These are phyloP conservation scores for Benthosema pterotum DNA, from an alignment of 2,797 vertebrate genomes.

Conservation along the genomic window DNA sequence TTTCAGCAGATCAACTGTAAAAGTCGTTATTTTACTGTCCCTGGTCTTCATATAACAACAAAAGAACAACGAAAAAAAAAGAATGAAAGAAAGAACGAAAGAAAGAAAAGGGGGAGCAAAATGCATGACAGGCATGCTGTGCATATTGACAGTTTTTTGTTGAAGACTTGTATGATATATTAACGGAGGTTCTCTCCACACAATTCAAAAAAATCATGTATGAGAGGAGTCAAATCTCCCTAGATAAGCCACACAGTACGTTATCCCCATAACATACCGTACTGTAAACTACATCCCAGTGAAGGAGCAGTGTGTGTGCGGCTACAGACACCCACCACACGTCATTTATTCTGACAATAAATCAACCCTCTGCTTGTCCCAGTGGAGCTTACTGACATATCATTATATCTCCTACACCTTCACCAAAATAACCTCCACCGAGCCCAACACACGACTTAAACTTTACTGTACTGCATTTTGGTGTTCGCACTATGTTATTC, in stretches of 20 bases:
- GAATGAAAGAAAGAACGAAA: too few relatives aligned
- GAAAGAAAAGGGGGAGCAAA: too few relatives aligned
- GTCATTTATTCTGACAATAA: slow-evolving; percentile 78
- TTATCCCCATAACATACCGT: slow-evolving; percentile 75
- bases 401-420: slow-evolving; percentile 75
- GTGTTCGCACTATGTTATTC: too few relatives aligned
- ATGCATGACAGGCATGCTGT: too few relatives aligned
- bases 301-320: slow-evolving; percentile 64
- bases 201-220: slow-evolving; percentile 57
- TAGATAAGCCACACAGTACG: slow-evolving; percentile 76
- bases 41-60: too few relatives aligned
- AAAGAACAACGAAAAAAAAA: too few relatives aligned
- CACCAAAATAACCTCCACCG: slow-evolving; percentile 72
- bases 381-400: slow-evolving; percentile 73
- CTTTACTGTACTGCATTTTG: too few relatives aligned
- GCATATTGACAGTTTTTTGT: slow-evolving; percentile 19
- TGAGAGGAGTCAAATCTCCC: slow-evolving; percentile 72
- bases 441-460: slow-evolving; percentile 26
- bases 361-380: slow-evolving; percentile 77
- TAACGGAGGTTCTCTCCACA: slow-evolving; percentile 46
- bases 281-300: slow-evolving; percentile 75
- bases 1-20: slow-evolving; percentile 36
- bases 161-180: slow-evolving; percentile 33
- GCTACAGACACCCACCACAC: slow-evolving; percentile 78
- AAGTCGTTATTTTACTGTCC: slow-evolving; percentile 14